Conservation (phyloP, 2,888 invertebrate genomes). For the Pelosia muscerda region DNA sequence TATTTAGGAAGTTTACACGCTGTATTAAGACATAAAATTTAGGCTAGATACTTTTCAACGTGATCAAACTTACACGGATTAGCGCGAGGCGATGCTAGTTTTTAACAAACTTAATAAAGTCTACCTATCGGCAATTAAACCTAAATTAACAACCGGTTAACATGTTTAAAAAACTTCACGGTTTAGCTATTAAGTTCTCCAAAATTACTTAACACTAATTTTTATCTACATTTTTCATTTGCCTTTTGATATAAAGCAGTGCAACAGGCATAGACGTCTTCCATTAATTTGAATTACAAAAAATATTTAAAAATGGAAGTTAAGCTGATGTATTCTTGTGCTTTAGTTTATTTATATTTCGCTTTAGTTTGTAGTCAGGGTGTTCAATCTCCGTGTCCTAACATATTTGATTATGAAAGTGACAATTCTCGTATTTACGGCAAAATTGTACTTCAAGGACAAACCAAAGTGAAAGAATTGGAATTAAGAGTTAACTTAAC, state of each 20-base stretch:
- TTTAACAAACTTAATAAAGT: no score
- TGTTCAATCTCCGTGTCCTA: slow-evolving; percentile 69
- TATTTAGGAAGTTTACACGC: no score
- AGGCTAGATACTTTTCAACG: no score
- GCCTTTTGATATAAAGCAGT: background rate
- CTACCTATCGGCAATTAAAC: no score
- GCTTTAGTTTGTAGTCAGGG: slow-evolving; percentile 58
- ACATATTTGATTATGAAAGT: slow-evolving; percentile 66
- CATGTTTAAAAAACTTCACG: no score
- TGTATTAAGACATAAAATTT: no score
- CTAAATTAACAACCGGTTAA: no score
- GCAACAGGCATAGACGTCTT: background rate
- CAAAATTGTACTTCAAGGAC: slow-evolving; percentile 12
- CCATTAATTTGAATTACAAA: background rate
- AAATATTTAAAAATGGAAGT: slow-evolving; percentile 13
- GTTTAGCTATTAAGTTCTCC: no score
- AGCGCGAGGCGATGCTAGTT: no score
- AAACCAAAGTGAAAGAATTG: background rate
- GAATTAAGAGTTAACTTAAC: background rate
- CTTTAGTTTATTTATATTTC: slow-evolving; percentile 22
- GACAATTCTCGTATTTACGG: slow-evolving; percentile 65
- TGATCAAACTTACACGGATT: no score
- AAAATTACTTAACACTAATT: no score
- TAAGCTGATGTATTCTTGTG: background rate
- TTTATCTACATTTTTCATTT: background rate